Evolutionary conservation across 2,113 vertebrate species (phyloP).

Genomic region (Xerus inauris): DNA sequence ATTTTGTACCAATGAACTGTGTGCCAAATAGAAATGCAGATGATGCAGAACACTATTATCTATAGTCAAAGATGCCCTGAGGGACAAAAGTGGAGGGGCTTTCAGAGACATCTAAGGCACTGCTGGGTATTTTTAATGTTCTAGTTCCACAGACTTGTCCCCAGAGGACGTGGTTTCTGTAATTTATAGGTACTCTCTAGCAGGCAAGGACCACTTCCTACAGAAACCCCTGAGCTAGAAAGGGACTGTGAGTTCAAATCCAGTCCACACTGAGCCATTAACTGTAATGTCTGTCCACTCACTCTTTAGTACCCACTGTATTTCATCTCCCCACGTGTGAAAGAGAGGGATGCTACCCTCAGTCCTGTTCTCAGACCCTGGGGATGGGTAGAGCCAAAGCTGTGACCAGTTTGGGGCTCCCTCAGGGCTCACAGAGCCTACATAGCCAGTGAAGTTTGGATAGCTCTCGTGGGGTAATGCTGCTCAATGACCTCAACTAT

Average conservation of each 20-base stretch:
- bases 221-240: not conserved
- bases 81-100: not conserved
- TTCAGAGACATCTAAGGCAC: not conserved
- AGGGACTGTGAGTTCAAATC: not conserved
- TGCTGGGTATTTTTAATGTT: not conserved
- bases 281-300: not conserved
- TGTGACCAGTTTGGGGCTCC: not conserved
- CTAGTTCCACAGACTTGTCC: not conserved
- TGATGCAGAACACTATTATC: not conserved
- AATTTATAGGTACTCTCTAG: not conserved
- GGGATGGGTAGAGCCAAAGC: not conserved
- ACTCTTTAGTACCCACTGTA: not conserved
- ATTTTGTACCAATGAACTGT: not conserved
- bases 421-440: not conserved
- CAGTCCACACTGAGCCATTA: not conserved
- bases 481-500: not conserved
- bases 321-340: not conserved
- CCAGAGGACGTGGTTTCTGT: not conserved
- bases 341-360: not conserved
- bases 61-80: not conserved
- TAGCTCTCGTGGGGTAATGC: not conserved
- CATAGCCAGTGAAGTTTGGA: not conserved
- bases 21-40: not conserved
- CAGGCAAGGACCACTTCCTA: not conserved
- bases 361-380: not conserved